Evolutionary conservation across 2,113 vertebrate species (phyloP), one percentile per base, ranked within the genome.

Genomic region (Odobenus rosmarus): DNA sequence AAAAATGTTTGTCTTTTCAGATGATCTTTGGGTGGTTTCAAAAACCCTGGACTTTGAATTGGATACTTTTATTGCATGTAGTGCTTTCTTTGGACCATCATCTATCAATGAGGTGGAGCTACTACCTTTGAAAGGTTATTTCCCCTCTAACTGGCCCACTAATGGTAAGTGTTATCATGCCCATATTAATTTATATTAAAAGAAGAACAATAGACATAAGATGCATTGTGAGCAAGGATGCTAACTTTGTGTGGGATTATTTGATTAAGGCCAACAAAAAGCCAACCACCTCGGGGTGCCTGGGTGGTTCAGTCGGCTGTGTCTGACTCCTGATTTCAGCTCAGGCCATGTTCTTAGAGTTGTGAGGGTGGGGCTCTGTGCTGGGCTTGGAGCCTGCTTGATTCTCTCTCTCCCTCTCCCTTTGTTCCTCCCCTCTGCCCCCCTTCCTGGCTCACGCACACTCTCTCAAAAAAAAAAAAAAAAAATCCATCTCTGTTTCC

Each of bases 1-100:
- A 12, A 36, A 80, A 55, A 31, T 55, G 4, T 0, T 76, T 98
- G 14, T 98, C 83, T 93, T 98, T 92, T 72, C 96, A 99, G 99
- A 99, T 98, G 99, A 99, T 64, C 98, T 99, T 46, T 99, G 99
- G 99, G 98, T 99, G 92, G 96, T 99, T 97, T 99, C 99, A 4
- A 99, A 99, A 98, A 99, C 98, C 53, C 95, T 99, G 28, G 98
- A 74, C 90, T 99, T 99, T 62, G 98, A 98, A 76, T 57, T 98
- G 2, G 98, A 99, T 62, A 99, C 99, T 28, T 99, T 99, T 88
- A 98, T 99, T 72, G 99, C 99, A 21, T 98, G 97, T 42, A 99
- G 99, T 79, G 98, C 97, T 90, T 99, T 99, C 98, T 99, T 98
- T 91, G 99, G 99, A 49, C 99, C 99, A 0, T 99, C 99, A 8